phyloP scores from a whole-genome alignment of 1,140 invertebrate species.

The Philaenus spumarius region DNA sequence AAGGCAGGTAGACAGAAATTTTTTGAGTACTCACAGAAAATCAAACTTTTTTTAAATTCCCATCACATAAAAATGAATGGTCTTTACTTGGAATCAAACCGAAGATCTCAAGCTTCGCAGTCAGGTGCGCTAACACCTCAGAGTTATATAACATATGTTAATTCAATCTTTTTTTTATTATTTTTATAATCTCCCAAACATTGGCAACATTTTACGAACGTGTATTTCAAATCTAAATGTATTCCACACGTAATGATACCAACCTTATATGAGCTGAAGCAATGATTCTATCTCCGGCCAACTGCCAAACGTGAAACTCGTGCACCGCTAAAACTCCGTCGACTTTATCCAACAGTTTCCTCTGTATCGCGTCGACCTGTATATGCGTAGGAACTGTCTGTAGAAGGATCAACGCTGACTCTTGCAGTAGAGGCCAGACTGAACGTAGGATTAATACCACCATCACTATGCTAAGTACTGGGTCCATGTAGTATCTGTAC shows the following conservation, averaged over 20 bases:
- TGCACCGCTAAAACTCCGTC: slow-evolving; percentile 88
- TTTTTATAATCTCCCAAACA: too few relatives aligned
- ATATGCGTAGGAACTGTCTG: slow-evolving; percentile 92
- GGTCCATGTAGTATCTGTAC: slow-evolving; percentile 85
- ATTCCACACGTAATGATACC: background rate
- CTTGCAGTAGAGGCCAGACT: slow-evolving; percentile 79
- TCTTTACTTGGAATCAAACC: too few relatives aligned
- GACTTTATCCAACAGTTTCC: slow-evolving; percentile 73
- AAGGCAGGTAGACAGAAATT: too few relatives aligned
- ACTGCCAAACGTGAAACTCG: slow-evolving; percentile 92
- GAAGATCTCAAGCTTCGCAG: too few relatives aligned
- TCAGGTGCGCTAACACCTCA: too few relatives aligned
- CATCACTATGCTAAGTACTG: slow-evolving; percentile 77
- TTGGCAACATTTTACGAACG: background rate
- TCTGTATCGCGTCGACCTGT: slow-evolving; percentile 82
- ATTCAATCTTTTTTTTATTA: too few relatives aligned
- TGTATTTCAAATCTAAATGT: background rate
- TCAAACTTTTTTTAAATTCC: too few relatives aligned
- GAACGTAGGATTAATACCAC: slow-evolving; percentile 74
- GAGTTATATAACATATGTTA: too few relatives aligned
- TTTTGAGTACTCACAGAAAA: too few relatives aligned
- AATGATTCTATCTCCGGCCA: slow-evolving; percentile 87
- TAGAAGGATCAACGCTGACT: slow-evolving; percentile 81
- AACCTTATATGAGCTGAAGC: slow-evolving; percentile 87
- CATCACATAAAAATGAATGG: too few relatives aligned